These are phyloP conservation scores for Cordilura impudica DNA, from an alignment of 2,888 invertebrate genomes.

Conservation along the genomic window DNA sequence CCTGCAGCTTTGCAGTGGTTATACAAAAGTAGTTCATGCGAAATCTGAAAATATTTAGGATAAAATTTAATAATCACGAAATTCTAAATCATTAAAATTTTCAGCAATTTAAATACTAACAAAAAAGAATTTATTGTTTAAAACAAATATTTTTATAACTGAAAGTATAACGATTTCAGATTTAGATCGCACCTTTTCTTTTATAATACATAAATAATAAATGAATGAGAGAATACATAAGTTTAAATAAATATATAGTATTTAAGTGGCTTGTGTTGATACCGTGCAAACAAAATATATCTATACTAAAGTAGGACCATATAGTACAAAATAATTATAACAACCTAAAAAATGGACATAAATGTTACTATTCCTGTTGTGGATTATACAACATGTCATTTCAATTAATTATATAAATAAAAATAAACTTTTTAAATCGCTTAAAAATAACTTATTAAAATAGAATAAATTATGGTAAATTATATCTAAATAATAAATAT, in stretches of 20 bases:
- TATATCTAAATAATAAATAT: too few species aligned
- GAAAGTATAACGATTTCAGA: neutral
- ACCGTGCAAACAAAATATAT: neutral
- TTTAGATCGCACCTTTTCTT: neutral
- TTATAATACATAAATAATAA: neutral
- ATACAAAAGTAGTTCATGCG: neutral
- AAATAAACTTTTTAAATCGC: neutral
- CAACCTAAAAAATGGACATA: neutral
- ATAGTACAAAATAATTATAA: slow-evolving; percentile 1
- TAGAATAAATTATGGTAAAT: too few species aligned
- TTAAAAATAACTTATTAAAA: too few species aligned
- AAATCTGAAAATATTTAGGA: too few species aligned
- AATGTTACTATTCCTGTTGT: neutral
- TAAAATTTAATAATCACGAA: too few species aligned
- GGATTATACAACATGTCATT: neutral
- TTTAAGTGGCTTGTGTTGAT: neutral
- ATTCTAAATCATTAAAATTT: too few species aligned
- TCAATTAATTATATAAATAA: neutral
- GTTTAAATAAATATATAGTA: neutral
- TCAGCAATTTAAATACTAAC: too few species aligned
- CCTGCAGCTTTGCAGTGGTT: slow-evolving; percentile 34
- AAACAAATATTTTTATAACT: too few species aligned
- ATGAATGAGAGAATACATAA: neutral
- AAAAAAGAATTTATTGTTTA: too few species aligned
- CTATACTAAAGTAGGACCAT: neutral